Base-by-base conservation (phyloP, 2,888 invertebrate genomes). In the Drosophila pullipes region DNA sequence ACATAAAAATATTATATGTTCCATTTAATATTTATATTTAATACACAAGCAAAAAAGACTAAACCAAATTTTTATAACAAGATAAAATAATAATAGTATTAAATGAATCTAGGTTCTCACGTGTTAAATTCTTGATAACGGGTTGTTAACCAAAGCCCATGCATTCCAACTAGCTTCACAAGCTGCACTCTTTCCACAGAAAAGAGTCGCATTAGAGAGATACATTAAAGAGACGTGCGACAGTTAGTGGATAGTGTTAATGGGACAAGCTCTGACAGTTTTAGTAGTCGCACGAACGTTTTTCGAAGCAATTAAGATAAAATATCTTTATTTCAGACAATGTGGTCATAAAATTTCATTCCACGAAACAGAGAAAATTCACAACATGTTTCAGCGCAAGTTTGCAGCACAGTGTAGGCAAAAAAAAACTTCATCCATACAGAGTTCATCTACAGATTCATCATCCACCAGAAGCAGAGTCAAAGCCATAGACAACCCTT, bases 401-500 rank as follows among this genome's bases (percentile, higher is more conserved):
- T 71, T 83, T 75, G 47, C 37, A 30, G 58, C 30, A 49, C 70
- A 82, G 57, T 66, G 68, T 74, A 60, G 52, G 31, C n/a, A 10
- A 41, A 5, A 41, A 55, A 60, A 52, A 54, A 69, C 35, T 78
- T 74, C 39, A 30, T 35, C 35, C 18, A 28, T 31, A 22, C 22
- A 31, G 37, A 63, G 54, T 44, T 44, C 6, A 49, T 35, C 47
- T 69, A 25, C 25, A 16, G 30, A 73, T 68, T 47, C 71, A 70
- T 35, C 65, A 60, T 28, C 53, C 53, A 59, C 49, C 69, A 53
- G 28, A 71, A 18, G 18, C 52, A 13, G 39, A 71, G 62, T 69
- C 67, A 68, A 52, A 55, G 39, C 47, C 49, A 62, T 35, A 75
- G 89, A 80, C 85, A 85, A 85, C 89, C 91, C 89, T 89, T 89